Percentiles rank a stretch among this genome's conserved stretches.
phyloP scores from a whole-genome alignment of 2,113 vertebrate genomes.

The Paraplagusia blochii region DNA sequence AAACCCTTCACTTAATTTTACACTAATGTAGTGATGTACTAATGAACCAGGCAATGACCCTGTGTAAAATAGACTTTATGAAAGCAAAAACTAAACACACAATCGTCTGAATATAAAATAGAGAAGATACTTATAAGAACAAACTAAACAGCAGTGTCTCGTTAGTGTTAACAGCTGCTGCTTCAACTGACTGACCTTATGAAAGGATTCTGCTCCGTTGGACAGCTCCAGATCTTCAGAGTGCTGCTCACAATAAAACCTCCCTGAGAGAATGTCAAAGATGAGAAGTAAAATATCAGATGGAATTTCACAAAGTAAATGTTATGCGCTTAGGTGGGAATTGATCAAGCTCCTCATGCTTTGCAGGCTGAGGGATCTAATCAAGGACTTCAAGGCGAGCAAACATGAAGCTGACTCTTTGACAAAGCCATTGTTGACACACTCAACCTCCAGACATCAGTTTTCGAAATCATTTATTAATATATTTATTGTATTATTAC shows the following conservation, averaged over 20 bases:
- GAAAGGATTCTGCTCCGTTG: constrained; percentile 24
- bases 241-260: constrained; percentile 77
- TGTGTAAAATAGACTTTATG: constrained; percentile 1
- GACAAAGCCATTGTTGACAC: too few relatives aligned
- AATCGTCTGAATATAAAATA: too few relatives aligned
- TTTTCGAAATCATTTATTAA: too few relatives aligned
- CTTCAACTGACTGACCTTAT: constrained; percentile 54
- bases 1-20: too few relatives aligned
- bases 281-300: constrained; percentile 4
- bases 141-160: constrained; percentile 1
- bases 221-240: constrained; percentile 59
- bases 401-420: not conserved
- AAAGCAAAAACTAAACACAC: constrained; percentile 12
- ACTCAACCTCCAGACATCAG: too few relatives aligned
- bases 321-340: not conserved
- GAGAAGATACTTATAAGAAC: too few relatives aligned
- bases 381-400: not conserved
- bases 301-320: constrained; percentile 10
- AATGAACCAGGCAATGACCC: too few relatives aligned
- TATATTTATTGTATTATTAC: too few relatives aligned
- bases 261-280: constrained; percentile 62
- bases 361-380: too few relatives aligned
- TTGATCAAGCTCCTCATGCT: too few relatives aligned
- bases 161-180: constrained; percentile 8
- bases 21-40: too few relatives aligned